phyloP scores from a whole-genome alignment of 1,140 invertebrate species.

The Drosophila obscura region DNA sequence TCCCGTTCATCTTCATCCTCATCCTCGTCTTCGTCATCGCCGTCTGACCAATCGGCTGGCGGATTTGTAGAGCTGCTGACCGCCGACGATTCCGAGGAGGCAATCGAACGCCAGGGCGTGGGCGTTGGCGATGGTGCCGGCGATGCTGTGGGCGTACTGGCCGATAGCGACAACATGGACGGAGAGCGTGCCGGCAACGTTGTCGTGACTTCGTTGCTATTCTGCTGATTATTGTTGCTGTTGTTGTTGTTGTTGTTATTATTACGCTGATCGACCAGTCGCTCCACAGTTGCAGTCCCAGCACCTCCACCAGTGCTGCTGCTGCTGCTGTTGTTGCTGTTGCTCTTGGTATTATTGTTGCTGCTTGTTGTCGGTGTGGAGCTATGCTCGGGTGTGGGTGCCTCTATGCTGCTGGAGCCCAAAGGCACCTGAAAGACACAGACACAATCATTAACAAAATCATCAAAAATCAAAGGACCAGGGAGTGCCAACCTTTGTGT shows the following conservation, averaged over 20 bases:
- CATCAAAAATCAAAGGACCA: neutral
- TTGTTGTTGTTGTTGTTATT: conserved; percentile 53
- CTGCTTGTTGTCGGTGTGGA: conserved; percentile 23
- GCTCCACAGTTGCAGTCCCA: conserved; percentile 32
- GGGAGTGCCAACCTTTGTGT: conserved; percentile 58
- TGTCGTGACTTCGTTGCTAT: conserved; percentile 24
- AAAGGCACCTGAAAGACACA: conserved; percentile 50
- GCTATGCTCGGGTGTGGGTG: conserved; percentile 70
- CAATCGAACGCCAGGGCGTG: conserved; percentile 74
- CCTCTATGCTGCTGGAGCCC: conserved; percentile 74
- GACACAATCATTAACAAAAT: neutral
- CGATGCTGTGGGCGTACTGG: conserved; percentile 70
- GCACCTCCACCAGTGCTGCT: conserved; percentile 13
- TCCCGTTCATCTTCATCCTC: conserved; percentile 47
- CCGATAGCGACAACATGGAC: conserved; percentile 70
- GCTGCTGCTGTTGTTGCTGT: conserved; percentile 16
- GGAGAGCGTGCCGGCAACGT: conserved; percentile 45
- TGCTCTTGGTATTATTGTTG: conserved; percentile 21
- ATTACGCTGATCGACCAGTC: conserved; percentile 70
- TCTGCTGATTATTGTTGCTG: conserved; percentile 37
- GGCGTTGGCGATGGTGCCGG: conserved; percentile 72
- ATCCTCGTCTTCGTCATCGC: conserved; percentile 69
- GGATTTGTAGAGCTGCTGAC: conserved; percentile 63
- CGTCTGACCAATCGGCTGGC: conserved; percentile 75
- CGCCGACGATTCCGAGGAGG: conserved; percentile 64